Evolutionary conservation across 2,797 vertebrate species (phyloP).

Genomic region (Aphelocoma californica): DNA sequence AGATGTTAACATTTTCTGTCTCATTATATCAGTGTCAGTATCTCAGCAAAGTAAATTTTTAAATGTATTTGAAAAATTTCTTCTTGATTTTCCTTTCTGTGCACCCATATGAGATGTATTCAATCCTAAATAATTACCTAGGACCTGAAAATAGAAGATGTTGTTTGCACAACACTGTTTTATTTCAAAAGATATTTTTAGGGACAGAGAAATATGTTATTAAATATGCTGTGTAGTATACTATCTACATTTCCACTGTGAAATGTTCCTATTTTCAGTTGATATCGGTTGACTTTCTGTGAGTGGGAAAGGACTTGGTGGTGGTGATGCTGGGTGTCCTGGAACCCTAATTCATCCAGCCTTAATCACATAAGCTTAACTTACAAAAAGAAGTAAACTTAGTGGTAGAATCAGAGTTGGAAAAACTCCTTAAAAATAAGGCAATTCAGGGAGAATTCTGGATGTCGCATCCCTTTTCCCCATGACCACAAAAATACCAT

Average conservation of each 20-base stretch:
- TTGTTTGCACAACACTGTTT: not conserved
- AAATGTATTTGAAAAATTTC: not conserved
- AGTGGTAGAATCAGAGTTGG: not conserved
- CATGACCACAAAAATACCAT: not conserved
- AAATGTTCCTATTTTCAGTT: fast-evolving
- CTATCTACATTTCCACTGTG: not conserved
- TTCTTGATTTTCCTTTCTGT: not conserved
- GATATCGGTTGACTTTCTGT: not conserved
- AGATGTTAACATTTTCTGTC: not conserved
- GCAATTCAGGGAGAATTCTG: not conserved
- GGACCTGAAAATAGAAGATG: not conserved
- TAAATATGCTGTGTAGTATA: not conserved
- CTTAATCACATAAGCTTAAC: not conserved
- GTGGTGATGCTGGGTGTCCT: not conserved
- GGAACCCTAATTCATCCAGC: not conserved
- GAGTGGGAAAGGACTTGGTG: not conserved
- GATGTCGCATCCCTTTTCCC: not conserved
- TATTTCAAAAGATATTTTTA: not conserved
- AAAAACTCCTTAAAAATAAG: not conserved
- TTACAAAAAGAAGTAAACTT: not conserved
- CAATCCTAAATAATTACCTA: not conserved
- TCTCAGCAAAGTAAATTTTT: not conserved
- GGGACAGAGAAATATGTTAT: fast-evolving
- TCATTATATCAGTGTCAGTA: not conserved
- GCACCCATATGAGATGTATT: fast-evolving